Evolutionary conservation across 2,113 vertebrate genomes (phyloP).

Genomic region (Narcine bancroftii): DNA sequence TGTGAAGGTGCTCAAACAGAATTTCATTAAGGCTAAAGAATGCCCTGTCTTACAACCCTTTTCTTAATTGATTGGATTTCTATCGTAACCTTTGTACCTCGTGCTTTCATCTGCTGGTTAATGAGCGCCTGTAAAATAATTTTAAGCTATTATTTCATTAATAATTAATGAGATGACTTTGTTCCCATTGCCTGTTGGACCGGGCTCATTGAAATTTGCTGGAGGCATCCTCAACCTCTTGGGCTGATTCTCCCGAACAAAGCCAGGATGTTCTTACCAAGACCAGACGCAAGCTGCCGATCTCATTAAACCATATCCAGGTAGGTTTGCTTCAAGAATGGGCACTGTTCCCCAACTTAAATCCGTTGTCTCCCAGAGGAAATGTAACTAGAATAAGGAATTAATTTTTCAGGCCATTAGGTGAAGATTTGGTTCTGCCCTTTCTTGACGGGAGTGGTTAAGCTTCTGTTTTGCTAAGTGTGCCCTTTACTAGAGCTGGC

Average conservation of each 20-base stretch:
- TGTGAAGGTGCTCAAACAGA: not conserved
- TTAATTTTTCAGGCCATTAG: not conserved
- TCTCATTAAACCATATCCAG: not conserved
- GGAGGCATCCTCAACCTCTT: not conserved
- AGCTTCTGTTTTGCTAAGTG: not conserved
- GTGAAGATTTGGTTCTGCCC: not conserved
- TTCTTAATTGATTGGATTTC: slow-evolving; percentile 7
- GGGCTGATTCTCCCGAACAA: not conserved
- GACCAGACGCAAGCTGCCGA: not conserved
- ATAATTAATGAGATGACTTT: not conserved
- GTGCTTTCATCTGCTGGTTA: not conserved
- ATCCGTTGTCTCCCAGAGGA: not conserved
- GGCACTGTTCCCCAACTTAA: not conserved
- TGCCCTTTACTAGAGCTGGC: slow-evolving; percentile 27
- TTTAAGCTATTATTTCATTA: not conserved
- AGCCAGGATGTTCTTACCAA: not conserved
- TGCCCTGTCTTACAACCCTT: not conserved
- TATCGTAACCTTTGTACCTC: not conserved
- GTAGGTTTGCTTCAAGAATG: not conserved
- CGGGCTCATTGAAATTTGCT: not conserved
- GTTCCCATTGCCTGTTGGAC: not conserved
- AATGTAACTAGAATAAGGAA: not conserved
- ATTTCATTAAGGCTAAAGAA: not conserved
- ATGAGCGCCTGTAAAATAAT: not conserved
- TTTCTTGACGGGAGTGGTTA: slow-evolving; percentile 8